These are phyloP conservation scores for Pristis pectinata DNA, from an alignment of 2,797 vertebrate genomes.

Conservation along the genomic window DNA sequence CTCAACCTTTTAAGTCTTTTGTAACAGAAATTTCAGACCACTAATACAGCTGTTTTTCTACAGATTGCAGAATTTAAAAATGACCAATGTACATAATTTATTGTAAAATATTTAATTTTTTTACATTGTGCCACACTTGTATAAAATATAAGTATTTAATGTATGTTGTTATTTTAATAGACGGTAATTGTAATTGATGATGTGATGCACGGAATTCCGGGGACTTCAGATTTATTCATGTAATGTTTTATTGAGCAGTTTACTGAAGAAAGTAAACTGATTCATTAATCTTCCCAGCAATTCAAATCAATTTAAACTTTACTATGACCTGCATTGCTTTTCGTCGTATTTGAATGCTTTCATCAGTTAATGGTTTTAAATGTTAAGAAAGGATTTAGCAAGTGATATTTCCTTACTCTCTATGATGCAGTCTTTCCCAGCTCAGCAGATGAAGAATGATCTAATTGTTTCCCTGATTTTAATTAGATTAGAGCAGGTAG, in stretches of 20 bases:
- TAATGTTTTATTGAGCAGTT: neutral
- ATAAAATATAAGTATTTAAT: conserved; percentile 9
- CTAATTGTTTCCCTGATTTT: neutral
- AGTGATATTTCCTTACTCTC: neutral
- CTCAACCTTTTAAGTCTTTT: neutral
- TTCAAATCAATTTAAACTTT: conserved; percentile 31
- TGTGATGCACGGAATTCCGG: neutral
- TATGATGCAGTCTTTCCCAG: neutral
- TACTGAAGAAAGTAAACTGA: neutral
- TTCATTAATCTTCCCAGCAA: too few species aligned
- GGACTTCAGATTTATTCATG: neutral
- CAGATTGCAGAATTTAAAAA: neutral
- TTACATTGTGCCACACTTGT: neutral
- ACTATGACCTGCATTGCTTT: neutral
- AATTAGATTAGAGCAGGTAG: too few species aligned
- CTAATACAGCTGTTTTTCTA: neutral
- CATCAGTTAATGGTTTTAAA: neutral
- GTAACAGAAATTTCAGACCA: neutral
- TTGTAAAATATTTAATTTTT: conserved; percentile 14
- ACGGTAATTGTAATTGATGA: neutral
- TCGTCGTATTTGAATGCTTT: neutral
- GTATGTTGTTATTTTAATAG: neutral
- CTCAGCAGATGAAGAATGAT: neutral
- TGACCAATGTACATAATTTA: neutral
- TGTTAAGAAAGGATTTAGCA: neutral